Conservation (phyloP, 1,140 invertebrate genomes). For the Glossosoma conforme region DNA sequence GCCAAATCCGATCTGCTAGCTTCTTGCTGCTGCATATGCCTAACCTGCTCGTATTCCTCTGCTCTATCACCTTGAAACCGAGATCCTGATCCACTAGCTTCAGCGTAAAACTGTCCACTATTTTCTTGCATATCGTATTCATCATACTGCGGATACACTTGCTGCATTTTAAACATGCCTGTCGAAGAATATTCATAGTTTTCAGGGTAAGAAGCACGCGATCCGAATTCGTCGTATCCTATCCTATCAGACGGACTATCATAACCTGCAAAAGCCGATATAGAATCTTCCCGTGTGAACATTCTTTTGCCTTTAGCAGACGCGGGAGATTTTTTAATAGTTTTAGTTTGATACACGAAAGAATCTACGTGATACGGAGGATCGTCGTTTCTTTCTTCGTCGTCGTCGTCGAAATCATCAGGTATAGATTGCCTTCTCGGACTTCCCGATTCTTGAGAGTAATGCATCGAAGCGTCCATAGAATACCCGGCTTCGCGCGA, state of each 20-base stretch:
- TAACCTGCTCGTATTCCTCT: conserved; percentile 4
- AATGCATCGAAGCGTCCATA: conserved; percentile 20
- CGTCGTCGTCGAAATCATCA: conserved; percentile 28
- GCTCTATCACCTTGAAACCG: background rate
- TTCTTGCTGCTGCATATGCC: conserved; percentile 1
- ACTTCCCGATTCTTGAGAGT: conserved; percentile 33
- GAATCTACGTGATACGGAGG: conserved; percentile 42
- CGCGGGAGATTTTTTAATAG: conserved; percentile 49
- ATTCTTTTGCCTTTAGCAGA: conserved; percentile 42
- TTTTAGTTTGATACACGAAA: conserved; percentile 47
- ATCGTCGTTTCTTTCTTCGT: conserved; percentile 36
- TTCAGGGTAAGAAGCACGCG: conserved; percentile 43
- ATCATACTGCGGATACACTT: conserved; percentile 49
- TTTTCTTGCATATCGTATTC: conserved; percentile 32
- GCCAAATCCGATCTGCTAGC: conserved; percentile 1
- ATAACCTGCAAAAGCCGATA: conserved; percentile 42
- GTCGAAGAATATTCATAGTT: conserved; percentile 40
- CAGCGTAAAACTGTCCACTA: conserved; percentile 16
- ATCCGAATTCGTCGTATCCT: conserved; percentile 41
- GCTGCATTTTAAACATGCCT: conserved; percentile 47
- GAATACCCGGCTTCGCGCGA: conserved; percentile 21
- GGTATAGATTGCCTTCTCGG: conserved; percentile 27
- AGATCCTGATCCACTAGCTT: background rate
- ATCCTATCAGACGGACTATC: conserved; percentile 44
- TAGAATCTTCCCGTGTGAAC: conserved; percentile 43